phyloP scores from a whole-genome alignment of 2,888 invertebrate species.

The Latrodectus elegans region DNA sequence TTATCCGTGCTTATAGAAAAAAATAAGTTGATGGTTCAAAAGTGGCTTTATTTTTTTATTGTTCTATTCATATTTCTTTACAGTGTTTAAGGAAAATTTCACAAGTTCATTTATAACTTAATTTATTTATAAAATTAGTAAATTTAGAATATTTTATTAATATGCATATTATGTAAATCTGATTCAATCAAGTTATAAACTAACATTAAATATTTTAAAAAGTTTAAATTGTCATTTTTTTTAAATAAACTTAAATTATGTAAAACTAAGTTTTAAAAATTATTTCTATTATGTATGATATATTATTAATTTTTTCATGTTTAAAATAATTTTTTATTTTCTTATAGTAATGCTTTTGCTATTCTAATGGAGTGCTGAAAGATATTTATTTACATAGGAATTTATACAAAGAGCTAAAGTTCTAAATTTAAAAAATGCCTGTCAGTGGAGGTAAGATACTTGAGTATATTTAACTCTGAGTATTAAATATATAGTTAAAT shows the following conservation, averaged over 20 bases:
- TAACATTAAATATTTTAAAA: too few relatives aligned
- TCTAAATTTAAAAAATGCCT: conserved; percentile 50
- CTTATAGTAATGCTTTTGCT: conserved; percentile 4
- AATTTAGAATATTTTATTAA: too few relatives aligned
- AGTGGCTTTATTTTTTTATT: too few relatives aligned
- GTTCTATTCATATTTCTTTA: too few relatives aligned
- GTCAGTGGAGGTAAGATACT: conserved; percentile 60
- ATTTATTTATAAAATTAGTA: too few relatives aligned
- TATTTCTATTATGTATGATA: not conserved
- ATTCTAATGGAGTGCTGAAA: conserved; percentile 27
- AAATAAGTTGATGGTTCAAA: too few relatives aligned
- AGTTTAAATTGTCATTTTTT: not conserved
- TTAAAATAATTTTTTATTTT: not conserved
- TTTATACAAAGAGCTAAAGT: not conserved
- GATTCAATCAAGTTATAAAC: too few relatives aligned
- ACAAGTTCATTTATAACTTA: too few relatives aligned
- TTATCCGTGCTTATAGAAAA: too few relatives aligned
- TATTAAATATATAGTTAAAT: not conserved
- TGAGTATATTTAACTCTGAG: not conserved
- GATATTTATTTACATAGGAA: not conserved
- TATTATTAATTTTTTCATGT: not conserved
- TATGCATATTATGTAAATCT: too few relatives aligned
- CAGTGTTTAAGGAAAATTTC: too few relatives aligned
- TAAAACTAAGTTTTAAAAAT: not conserved
- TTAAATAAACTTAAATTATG: not conserved